These are phyloP conservation scores for Carterocephalus palaemon DNA, from an alignment of 2,888 invertebrate genomes.

Conservation along the genomic window DNA sequence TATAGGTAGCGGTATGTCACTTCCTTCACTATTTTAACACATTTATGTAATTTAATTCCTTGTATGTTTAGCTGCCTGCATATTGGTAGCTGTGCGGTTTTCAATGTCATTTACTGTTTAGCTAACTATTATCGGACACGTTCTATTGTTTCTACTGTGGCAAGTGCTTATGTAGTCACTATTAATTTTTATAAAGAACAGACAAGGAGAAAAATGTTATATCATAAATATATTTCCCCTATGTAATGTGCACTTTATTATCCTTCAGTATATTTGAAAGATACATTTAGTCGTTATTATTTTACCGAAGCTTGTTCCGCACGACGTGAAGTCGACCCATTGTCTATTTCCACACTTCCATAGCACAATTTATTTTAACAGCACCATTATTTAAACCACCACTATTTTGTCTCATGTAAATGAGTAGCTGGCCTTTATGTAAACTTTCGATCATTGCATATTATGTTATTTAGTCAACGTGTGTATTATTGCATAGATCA, in stretches of 20 bases:
- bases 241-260: background rate
- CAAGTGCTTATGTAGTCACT: slow-evolving; percentile 38
- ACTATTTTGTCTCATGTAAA: slow-evolving; percentile 11
- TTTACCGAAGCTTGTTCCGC: slow-evolving; percentile 44
- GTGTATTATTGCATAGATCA: background rate
- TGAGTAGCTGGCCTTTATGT: slow-evolving; percentile 22
- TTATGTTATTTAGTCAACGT: too few relatives aligned
- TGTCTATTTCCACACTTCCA: slow-evolving; percentile 51
- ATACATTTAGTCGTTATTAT: slow-evolving; percentile 3
- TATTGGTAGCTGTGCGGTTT: slow-evolving; percentile 4
- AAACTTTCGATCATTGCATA: slow-evolving; percentile 1
- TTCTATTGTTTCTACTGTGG: slow-evolving; percentile 29
- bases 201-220: slow-evolving; percentile 40
- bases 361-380: slow-evolving; percentile 40
- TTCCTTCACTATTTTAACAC: slow-evolving; percentile 27
- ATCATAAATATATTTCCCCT: slow-evolving; percentile 31
- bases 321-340: slow-evolving; percentile 75
- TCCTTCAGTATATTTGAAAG: background rate
- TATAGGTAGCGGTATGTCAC: slow-evolving; percentile 41
- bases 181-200: too few relatives aligned
- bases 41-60: slow-evolving; percentile 16
- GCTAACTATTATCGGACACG: slow-evolving; percentile 22
- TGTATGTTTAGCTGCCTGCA: slow-evolving; percentile 11
- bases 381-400: slow-evolving; percentile 34
- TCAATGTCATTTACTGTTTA: slow-evolving; percentile 25